phyloP scores from a whole-genome alignment of 2,888 invertebrate species.

The Apodemia mormo region DNA sequence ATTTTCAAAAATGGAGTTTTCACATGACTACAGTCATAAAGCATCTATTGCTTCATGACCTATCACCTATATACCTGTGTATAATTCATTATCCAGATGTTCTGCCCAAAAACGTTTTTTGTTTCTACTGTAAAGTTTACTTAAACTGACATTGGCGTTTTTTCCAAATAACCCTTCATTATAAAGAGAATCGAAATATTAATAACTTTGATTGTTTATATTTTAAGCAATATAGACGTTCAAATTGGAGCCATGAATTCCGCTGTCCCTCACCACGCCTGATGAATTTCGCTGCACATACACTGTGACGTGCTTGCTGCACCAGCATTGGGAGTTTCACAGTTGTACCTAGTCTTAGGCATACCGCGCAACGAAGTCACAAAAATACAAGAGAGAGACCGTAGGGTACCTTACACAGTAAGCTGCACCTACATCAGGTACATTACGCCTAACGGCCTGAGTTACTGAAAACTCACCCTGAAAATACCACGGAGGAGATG shows the following conservation, averaged over 20 bases:
- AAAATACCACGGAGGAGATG: no score
- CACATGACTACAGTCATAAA: slow-evolving; percentile 2
- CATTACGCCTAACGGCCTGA: neutral
- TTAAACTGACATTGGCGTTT: slow-evolving; percentile 8
- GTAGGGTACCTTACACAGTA: neutral
- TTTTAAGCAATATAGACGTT: no score
- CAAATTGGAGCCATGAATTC: no score
- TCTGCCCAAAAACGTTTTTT: neutral
- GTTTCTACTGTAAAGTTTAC: slow-evolving; percentile 15
- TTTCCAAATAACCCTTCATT: slow-evolving; percentile 12
- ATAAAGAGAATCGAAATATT: no score
- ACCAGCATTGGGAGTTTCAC: no score
- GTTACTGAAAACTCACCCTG: no score
- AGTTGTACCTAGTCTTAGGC: neutral
- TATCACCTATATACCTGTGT: neutral
- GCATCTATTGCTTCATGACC: neutral
- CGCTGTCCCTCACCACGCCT: no score
- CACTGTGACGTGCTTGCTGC: no score
- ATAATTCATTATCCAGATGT: neutral
- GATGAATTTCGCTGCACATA: no score
- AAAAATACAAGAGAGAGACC: neutral
- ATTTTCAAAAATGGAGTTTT: no score
- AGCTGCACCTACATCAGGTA: neutral
- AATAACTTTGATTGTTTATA: no score
- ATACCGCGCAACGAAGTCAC: neutral